Evolutionary conservation across 2,797 vertebrate species (phyloP), one percentile per base, ranked within the genome.

Genomic region (Oryzias dopingdopingensis): DNA sequence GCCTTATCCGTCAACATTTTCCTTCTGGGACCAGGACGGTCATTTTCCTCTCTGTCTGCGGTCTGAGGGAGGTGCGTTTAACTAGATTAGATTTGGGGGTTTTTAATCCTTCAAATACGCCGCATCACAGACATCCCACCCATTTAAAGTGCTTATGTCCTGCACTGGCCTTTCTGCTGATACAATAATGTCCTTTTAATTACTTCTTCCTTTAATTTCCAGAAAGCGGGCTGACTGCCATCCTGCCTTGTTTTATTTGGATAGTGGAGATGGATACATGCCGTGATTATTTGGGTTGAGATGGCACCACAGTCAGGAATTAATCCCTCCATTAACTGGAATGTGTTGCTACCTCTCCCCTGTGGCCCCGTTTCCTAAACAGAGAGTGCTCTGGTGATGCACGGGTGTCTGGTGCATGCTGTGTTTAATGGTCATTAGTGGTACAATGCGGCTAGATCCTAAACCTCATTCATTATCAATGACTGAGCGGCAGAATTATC

Each of bases 301-400:
- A 79, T 54, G 62, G 77, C 52, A 15, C 52, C 59, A 56, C 67
- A 72, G 78, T 51, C 62, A 79, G 62, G 71, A 86, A 86, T 81
- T 72, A 85, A 86, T 86, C 82, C 76, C 72, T 67, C 70, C 76
- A 82, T 86, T 84, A 86, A 85, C 73, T 78, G 73, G 81, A 81
- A 77, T 47, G 29, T 72, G 74, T 80, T 70, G 69, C 77, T 72
- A 32, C 56, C 54, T 66, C 46, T 77, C 74, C 79, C 71, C 60
- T 0, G 52, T 65, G 79, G 78, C 62, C 47, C 42, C 64, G 44
- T 69, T 83, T 84, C 63, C 77, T 79, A 84, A 86, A 85, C 72
- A 71, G 65, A 49, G 53, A 57, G 62, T 61, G 67, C 61, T 82
- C 65, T 67, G 60, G 77, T 67, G 67, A 78, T 71, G 72, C 79